Base-by-base conservation (phyloP, 2,888 invertebrate species). In the Caenorhabditis drosophilae region DNA sequence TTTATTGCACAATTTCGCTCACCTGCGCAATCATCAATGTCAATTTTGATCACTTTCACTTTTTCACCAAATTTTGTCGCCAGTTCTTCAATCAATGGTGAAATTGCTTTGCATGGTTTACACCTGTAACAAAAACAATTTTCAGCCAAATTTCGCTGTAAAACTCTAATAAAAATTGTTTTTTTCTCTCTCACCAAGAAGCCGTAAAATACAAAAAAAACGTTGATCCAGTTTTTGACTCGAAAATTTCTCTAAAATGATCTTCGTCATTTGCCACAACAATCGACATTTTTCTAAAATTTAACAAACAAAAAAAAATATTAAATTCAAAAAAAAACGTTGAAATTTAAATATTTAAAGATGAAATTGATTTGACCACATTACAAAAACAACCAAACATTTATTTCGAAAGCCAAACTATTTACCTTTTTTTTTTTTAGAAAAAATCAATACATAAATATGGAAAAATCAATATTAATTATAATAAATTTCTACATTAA, bases 201-300 rank as follows among this genome's bases (percentile, higher is more conserved):
- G 62, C 61, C 15, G 56, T 56, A 40, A 56, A 62, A 25, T 56
- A 62, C 0, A 52, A 27, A 20, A 62, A 44, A 2, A 56, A 25
- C 2, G 56, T 42, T 15, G 35, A 16, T 4, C 7, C 16, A n/a
- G 47, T 48, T 9, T 62, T 56, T 31, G 51, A 47, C 6, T 41
- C 62, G 34, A 62, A 62, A 0, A 36, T 25, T 6, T 25, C 4
- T 0, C 38, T 35, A 46, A 62, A 62, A 26, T 52, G 38, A 9
- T 48, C 48, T 20, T 61, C 55, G 35, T 49, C 49, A 12, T 44
- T 38, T 23, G 47, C 49, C 3, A 25, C 22, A n/a, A 56, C 20
- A n/a, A 27, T 16, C 4, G 47, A 12, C 62, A 51, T 52, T 11
- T 12, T 46, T 6, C 15, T 25, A 45, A 42, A 4, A 7, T 9